phyloP scores from a whole-genome alignment of 2,797 vertebrate genomes.

The Ispidina lecontei region DNA sequence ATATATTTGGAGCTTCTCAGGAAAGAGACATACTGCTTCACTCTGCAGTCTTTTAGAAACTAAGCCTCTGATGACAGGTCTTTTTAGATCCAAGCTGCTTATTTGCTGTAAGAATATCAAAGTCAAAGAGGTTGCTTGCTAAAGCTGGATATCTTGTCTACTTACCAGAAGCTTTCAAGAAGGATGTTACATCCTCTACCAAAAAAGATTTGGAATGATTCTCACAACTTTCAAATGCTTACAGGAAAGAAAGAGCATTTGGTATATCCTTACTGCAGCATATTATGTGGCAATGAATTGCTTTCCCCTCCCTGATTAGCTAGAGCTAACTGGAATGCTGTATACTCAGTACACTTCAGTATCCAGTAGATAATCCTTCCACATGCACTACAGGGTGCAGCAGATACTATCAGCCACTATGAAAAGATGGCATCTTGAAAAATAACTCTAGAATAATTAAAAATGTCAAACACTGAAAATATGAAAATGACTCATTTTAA shows the following conservation, averaged over 20 bases:
- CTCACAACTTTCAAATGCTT: neutral
- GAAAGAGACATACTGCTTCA: neutral
- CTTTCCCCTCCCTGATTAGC: neutral
- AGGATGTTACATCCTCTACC: neutral
- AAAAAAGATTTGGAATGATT: neutral
- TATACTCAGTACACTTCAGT: neutral
- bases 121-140: neutral
- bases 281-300: neutral
- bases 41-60: neutral
- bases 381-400: neutral
- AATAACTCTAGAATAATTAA: neutral
- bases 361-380: neutral
- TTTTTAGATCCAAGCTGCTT: constrained; percentile 5
- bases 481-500: neutral
- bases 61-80: neutral
- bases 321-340: neutral
- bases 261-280: neutral
- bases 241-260: neutral
- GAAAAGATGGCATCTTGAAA: neutral
- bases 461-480: neutral
- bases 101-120: neutral
- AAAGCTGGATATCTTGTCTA: neutral
- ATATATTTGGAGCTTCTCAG: neutral
- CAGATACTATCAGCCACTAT: neutral
- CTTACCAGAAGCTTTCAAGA: neutral